Evolutionary conservation across 2,888 invertebrate genomes (phyloP), one percentile per base, ranked within the genome.

Genomic region (Volucella inanis): DNA sequence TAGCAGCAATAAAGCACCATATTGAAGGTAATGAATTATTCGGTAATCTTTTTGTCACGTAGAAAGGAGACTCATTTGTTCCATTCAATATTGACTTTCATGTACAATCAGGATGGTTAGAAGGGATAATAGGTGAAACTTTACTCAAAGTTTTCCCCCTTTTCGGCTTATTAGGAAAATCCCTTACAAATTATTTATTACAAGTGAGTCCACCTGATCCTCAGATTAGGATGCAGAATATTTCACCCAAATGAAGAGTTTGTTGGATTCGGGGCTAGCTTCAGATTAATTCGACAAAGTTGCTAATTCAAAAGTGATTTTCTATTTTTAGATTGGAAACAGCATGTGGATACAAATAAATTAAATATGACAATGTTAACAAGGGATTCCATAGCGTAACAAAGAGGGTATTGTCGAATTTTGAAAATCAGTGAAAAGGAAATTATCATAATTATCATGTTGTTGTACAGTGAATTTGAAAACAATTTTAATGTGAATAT

Each of bases 41-140:
- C 49, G 64, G 64, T 78, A 78, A 78, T 78, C 71, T 55, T 57
- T 54, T 57, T 78, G 78, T 78, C 78, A 78, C 78, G 78, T 78
- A 71, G 49, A 41, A 9, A n/a, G 49, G 52, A 50, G 55, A 64
- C 78, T 71, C 70, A 71, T 71, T 71, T 64, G 64, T 78, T 71
- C 49, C 64, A 39, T 71, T 71, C 70, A 64, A 71, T 78, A 78
- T 78, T 78, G 70, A 78, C 71, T 65, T 71, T 67, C 22, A 61
- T 67, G 38, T 31, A 38, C 15, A 38, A 49, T 11, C 43, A 57
- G 18, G 47, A 38, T 55, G 62, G 14, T 64, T 64, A 54, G 22
- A n/a, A 54, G n/a, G 45, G 38, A 54, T n/a, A 10, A 45, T 12
- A 11, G 38, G 64, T 31, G 41, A 65, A 71, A 78, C 64, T 64